phyloP scores from a whole-genome alignment of 2,113 vertebrate genomes.

The Pseudorectes ferrugineus region DNA sequence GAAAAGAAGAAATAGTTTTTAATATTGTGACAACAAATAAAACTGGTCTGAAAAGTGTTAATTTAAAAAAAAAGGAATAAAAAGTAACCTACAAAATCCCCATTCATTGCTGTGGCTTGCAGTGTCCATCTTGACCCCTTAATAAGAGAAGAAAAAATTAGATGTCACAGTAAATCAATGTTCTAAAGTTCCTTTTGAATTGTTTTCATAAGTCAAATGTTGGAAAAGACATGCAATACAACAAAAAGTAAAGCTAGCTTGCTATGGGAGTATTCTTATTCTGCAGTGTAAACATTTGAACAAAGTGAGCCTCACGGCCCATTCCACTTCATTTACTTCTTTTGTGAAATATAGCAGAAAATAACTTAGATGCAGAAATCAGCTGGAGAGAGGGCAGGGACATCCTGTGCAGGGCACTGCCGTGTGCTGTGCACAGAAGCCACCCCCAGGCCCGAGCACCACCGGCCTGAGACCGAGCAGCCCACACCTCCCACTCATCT shows the following conservation, averaged over 20 bases:
- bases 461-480: fast-evolving
- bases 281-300: not conserved
- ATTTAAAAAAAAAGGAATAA: not conserved
- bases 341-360: not conserved
- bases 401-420: not conserved
- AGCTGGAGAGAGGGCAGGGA: not conserved
- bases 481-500: fast-evolving
- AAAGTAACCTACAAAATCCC: slow-evolving; percentile 84
- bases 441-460: fast-evolving
- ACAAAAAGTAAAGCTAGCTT: not conserved
- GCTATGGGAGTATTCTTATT: not conserved
- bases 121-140: slow-evolving; percentile 96
- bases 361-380: not conserved
- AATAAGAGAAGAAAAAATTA: not conserved
- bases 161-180: not conserved
- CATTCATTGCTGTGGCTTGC: slow-evolving; percentile 89
- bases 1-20: not conserved
- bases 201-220: not conserved
- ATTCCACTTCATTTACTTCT: not conserved
- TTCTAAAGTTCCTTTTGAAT: not conserved
- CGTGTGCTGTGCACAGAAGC: fast-evolving
- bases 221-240: not conserved
- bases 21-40: not conserved
- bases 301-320: not conserved
- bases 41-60: not conserved